These are phyloP conservation scores for Neosalanx taihuensis DNA, from an alignment of 2,797 vertebrate species.

Conservation along the genomic window DNA sequence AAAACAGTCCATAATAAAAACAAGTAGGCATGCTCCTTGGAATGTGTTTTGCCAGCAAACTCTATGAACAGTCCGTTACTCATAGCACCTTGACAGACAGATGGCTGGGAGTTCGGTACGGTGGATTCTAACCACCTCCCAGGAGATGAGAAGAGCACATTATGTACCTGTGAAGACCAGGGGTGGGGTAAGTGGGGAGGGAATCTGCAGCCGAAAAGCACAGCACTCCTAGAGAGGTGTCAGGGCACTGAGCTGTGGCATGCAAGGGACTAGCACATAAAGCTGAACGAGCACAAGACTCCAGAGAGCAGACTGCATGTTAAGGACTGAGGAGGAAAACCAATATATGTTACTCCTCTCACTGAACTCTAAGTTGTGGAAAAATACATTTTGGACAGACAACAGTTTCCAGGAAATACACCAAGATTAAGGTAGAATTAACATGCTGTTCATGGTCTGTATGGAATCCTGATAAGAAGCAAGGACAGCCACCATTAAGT, in stretches of 20 bases:
- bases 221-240: slow-evolving; percentile 19
- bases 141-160: slow-evolving; percentile 48
- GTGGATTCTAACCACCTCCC: slow-evolving; percentile 50
- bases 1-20: too few relatives aligned
- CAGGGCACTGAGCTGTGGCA: too few relatives aligned
- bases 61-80: slow-evolving; percentile 29
- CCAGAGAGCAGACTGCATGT: too few relatives aligned
- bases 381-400: too few relatives aligned
- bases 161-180: slow-evolving; percentile 42
- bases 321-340: too few relatives aligned
- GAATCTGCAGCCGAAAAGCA: slow-evolving; percentile 11
- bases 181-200: slow-evolving; percentile 28
- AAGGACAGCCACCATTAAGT: too few relatives aligned
- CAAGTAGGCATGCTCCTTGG: not conserved
- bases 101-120: slow-evolving; percentile 29
- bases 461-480: too few relatives aligned
- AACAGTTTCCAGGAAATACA: too few relatives aligned
- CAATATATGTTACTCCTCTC: not conserved
- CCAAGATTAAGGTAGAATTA: too few relatives aligned
- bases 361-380: not conserved
- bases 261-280: too few relatives aligned
- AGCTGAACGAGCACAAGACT: too few relatives aligned
- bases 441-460: too few relatives aligned
- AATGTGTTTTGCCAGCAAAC: not conserved
- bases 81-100: slow-evolving; percentile 33